Base-by-base conservation (phyloP, 2,797 vertebrate species). In the Syngnathus acus region DNA sequence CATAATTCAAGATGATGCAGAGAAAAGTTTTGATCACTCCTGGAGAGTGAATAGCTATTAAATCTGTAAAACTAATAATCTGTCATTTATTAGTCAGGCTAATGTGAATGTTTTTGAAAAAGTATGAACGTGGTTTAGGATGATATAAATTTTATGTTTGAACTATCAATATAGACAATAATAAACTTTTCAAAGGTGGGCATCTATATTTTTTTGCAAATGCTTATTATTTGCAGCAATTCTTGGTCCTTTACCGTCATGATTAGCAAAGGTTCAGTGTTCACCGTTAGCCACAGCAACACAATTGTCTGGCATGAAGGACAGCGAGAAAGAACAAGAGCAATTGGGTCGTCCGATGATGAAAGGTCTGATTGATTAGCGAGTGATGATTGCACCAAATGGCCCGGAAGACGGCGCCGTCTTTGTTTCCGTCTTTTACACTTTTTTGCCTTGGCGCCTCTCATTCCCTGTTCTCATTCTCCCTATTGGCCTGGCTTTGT, bases 291-390 rank as follows among this genome's bases (percentile, higher is more conserved):
- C 54, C 11, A 37, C 54, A 8, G 72, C 65, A 67, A 79, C 73
- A 65, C 78, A 74, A 74, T 79, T 77, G 77, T 79, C 72, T 66
- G 65, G 71, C 42, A 14, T 11, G 73, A 76, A 74, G 68, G 70
- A 32, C 32, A 32, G 32, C 32, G 32, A 76, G 71, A 78, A 71
- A 77, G 74, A 72, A 60, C 70, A 65, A 38, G 65, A 69, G 78
- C 83, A 73, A 79, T 74, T 80, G 83, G 84, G 85, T 87, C 90
- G 87, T 88, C 86, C 88, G 80, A 87, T 91, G 90, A 91, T 92
- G 91, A 92, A 92, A 93, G 90, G 87, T 82, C 84, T 91, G 90
- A 92, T 92, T 93, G 91, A 92, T 93, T 91, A 91, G 86, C 87
- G 87, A 90, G 87, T 84, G 88, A 92, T 90, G 91, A 92, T 92